Evolutionary conservation across 2,888 invertebrate species (phyloP).

Genomic region (Apamea monoglypha): DNA sequence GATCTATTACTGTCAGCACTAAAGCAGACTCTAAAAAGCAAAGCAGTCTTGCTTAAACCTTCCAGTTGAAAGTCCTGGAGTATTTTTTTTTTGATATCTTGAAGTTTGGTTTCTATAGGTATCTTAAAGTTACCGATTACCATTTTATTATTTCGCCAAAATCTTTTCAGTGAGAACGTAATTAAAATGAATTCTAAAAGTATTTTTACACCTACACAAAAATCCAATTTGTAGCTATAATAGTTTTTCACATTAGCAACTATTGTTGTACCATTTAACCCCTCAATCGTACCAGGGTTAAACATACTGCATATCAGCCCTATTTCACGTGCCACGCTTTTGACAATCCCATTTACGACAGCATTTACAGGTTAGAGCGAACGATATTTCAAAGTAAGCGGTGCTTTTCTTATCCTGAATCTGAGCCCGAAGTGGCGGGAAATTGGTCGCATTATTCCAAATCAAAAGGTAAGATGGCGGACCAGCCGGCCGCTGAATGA

Average conservation of each 20-base stretch:
- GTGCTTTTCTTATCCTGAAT: constrained; percentile 65
- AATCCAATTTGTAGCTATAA: constrained; percentile 19
- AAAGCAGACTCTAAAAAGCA: not conserved
- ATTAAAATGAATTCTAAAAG: not conserved
- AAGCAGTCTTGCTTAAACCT: not conserved
- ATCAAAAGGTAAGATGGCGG: constrained; percentile 60
- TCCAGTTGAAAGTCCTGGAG: not conserved
- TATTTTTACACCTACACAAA: not conserved
- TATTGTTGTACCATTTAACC: constrained; percentile 11
- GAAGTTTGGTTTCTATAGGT: not conserved
- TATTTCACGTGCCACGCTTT: constrained; percentile 50
- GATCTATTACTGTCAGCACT: constrained; percentile 31
- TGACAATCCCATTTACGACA: constrained; percentile 60
- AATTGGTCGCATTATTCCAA: constrained; percentile 69
- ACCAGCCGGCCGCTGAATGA: constrained; percentile 42
- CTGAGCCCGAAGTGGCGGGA: constrained; percentile 62
- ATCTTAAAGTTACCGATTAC: not conserved
- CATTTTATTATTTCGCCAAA: too few relatives aligned
- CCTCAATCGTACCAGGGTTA: constrained; percentile 1
- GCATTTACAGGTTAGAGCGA: constrained; percentile 54
- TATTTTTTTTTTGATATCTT: too few relatives aligned
- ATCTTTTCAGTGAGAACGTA: too few relatives aligned
- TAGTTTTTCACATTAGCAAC: constrained; percentile 4
- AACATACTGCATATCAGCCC: constrained; percentile 45
- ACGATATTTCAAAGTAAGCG: constrained; percentile 66